Conservation (phyloP, 2,113 vertebrate species). For the Centropristis striata region DNA sequence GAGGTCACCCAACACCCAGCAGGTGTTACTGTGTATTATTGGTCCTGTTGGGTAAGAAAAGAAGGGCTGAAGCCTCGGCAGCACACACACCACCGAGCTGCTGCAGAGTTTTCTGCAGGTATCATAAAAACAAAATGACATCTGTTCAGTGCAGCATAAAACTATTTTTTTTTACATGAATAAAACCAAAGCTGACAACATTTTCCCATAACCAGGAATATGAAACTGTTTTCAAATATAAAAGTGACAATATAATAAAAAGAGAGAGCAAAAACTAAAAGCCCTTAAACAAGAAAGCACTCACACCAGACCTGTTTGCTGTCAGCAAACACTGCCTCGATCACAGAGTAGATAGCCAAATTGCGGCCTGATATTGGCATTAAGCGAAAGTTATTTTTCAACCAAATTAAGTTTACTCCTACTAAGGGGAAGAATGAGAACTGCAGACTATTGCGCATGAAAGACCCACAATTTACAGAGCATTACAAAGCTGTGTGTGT, state of each 20-base stretch:
- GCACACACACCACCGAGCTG: not conserved
- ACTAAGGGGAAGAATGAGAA: no score
- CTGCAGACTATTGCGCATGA: no score
- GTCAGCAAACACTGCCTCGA: no score
- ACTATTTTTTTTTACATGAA: not conserved
- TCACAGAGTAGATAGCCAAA: not conserved
- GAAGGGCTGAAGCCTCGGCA: not conserved
- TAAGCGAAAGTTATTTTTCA: not conserved
- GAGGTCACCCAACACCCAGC: slow-evolving; percentile 34
- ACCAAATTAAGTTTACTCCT: not conserved
- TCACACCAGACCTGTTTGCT: not conserved
- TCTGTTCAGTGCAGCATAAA: not conserved
- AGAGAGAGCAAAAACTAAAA: not conserved
- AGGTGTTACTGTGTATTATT: slow-evolving; percentile 26
- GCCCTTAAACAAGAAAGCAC: not conserved
- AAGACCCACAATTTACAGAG: no score
- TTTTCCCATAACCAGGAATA: not conserved
- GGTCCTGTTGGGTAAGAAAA: slow-evolving; percentile 9
- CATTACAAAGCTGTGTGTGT: no score
- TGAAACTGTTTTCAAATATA: not conserved
- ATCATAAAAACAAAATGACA: not conserved
- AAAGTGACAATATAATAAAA: not conserved
- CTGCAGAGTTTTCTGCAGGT: slow-evolving; percentile 9
- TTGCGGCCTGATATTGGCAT: not conserved
- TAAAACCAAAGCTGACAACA: slow-evolving; percentile 1